Conservation (phyloP, 1,140 invertebrate genomes). For the Rhagoletis pomonella region DNA sequence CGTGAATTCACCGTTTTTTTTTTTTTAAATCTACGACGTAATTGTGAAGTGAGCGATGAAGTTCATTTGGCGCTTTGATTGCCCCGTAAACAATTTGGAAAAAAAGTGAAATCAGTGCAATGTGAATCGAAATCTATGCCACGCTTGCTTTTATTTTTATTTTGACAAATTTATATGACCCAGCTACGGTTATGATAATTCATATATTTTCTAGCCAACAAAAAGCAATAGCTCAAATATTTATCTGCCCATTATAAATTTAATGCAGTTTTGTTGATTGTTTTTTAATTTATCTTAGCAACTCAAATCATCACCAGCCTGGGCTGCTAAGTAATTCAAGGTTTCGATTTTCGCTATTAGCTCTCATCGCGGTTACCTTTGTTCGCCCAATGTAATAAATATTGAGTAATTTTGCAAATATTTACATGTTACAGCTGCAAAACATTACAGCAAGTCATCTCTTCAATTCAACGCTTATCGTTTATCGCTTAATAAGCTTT, state of each 20-base stretch:
- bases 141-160: too few species aligned
- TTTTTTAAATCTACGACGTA: not conserved
- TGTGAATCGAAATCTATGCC: too few species aligned
- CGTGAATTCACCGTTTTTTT: not conserved
- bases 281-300: not conserved
- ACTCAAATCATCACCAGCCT: not conserved
- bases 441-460: not conserved
- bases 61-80: not conserved
- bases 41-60: not conserved
- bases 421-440: too few species aligned
- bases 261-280: not conserved
- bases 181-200: too few species aligned
- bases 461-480: not conserved
- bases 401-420: too few species aligned
- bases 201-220: too few species aligned
- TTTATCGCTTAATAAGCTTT: slow-evolving; percentile 11
- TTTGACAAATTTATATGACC: too few species aligned
- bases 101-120: not conserved
- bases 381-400: too few species aligned
- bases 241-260: not conserved
- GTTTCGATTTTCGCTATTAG: too few species aligned
- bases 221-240: not conserved
- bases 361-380: too few species aligned
- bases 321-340: too few species aligned
- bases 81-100: not conserved